These are phyloP conservation scores for Sebastes diploproa DNA, from an alignment of 2,797 vertebrate genomes.

Conservation along the genomic window DNA sequence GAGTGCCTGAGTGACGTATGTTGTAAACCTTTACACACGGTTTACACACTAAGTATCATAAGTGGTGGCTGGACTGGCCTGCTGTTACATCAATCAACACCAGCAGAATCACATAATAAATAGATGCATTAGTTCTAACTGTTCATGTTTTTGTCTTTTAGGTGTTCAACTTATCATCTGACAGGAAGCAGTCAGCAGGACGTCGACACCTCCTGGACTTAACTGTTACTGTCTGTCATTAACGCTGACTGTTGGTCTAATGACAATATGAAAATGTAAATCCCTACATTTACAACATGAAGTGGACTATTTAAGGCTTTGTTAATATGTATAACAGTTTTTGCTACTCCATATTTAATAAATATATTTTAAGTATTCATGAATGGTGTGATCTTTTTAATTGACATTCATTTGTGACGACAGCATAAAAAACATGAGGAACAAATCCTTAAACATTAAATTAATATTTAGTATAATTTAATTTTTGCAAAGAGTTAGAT, in stretches of 20 bases:
- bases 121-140: not conserved
- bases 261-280: not conserved
- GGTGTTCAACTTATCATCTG: slow-evolving; percentile 5
- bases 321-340: slow-evolving; percentile 3
- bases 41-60: not conserved
- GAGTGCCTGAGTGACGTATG: not conserved
- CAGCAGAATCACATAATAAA: not conserved
- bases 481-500: too few relatives aligned
- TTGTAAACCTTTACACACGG: not conserved
- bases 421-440: not conserved
- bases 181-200: not conserved
- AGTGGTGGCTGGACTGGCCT: not conserved
- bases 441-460: not conserved
- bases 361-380: not conserved
- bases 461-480: not conserved
- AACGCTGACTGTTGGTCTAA: not conserved
- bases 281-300: not conserved
- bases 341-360: not conserved
- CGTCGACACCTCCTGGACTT: not conserved
- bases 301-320: not conserved
- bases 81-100: not conserved
- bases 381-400: not conserved
- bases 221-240: not conserved
- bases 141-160: slow-evolving; percentile 12
- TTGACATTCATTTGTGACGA: not conserved